phyloP scores from a whole-genome alignment of 2,797 vertebrate genomes.

The Mycteria americana region DNA sequence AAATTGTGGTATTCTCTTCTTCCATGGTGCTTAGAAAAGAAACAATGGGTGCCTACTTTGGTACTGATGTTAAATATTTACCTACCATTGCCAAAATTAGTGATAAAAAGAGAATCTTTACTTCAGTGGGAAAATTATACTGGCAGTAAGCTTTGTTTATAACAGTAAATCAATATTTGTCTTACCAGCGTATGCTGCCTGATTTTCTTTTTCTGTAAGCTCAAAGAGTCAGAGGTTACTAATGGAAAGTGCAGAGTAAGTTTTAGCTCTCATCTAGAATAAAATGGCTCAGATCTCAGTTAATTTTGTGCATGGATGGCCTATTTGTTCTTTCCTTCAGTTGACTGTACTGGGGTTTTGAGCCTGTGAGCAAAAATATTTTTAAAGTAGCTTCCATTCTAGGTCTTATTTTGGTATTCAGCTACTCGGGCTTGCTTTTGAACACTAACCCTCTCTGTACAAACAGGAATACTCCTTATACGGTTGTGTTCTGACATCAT shows the following conservation, averaged over 20 bases:
- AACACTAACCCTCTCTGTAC: not conserved
- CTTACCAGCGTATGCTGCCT: not conserved
- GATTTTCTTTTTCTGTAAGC: not conserved
- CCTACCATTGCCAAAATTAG: not conserved
- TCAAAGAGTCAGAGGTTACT: not conserved
- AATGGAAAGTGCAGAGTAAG: not conserved
- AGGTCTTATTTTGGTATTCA: not conserved
- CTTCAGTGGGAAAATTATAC: not conserved
- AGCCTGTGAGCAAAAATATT: not conserved
- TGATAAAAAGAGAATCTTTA: not conserved
- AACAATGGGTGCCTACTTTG: not conserved
- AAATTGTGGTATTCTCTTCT: not conserved
- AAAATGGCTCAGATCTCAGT: not conserved
- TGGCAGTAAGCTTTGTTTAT: not conserved
- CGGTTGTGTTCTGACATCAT: not conserved
- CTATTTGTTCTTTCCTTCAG: not conserved
- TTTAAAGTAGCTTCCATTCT: slow-evolving; percentile 6
- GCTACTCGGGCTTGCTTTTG: not conserved
- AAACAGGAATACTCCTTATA: not conserved
- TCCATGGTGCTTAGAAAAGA: not conserved
- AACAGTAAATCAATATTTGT: not conserved
- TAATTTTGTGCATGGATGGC: not conserved
- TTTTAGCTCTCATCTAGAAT: not conserved
- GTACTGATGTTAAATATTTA: not conserved
- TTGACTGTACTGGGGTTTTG: not conserved